phyloP scores from a whole-genome alignment of 2,797 vertebrate genomes.

The Arremon aurantiirostris region DNA sequence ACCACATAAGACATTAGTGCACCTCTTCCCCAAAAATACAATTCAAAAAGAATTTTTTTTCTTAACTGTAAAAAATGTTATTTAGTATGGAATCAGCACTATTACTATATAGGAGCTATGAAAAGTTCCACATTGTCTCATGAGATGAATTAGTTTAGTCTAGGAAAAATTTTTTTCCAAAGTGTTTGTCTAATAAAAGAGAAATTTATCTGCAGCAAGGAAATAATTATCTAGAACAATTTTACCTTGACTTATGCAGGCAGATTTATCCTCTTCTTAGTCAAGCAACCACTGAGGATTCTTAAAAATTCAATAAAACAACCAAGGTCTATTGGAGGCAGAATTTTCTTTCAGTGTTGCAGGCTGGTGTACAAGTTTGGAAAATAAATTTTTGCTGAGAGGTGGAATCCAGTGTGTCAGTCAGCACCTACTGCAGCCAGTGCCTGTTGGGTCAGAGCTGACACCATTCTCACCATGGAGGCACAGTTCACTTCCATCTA shows the following conservation, averaged over 20 bases:
- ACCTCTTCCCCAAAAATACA: background rate
- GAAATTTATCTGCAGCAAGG: background rate
- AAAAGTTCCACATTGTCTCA: background rate
- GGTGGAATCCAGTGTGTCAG: background rate
- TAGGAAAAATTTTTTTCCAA: background rate
- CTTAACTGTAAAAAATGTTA: background rate
- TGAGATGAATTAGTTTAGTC: background rate
- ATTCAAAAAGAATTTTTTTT: background rate
- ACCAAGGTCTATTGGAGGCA: background rate
- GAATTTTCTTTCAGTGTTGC: background rate
- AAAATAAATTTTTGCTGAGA: background rate
- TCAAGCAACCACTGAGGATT: background rate
- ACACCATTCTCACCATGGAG: background rate
- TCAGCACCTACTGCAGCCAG: background rate
- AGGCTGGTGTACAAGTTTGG: background rate
- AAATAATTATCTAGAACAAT: background rate
- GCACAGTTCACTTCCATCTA: background rate
- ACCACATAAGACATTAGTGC: background rate
- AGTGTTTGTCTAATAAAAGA: background rate
- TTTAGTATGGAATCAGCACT: background rate
- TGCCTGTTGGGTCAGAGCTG: background rate
- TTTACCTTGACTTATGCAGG: background rate
- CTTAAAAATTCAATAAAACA: background rate
- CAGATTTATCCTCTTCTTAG: background rate
- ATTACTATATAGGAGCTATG: background rate